Evolutionary conservation across 2,888 invertebrate species (phyloP).

Genomic region (Malthinus seriepunctatus): DNA sequence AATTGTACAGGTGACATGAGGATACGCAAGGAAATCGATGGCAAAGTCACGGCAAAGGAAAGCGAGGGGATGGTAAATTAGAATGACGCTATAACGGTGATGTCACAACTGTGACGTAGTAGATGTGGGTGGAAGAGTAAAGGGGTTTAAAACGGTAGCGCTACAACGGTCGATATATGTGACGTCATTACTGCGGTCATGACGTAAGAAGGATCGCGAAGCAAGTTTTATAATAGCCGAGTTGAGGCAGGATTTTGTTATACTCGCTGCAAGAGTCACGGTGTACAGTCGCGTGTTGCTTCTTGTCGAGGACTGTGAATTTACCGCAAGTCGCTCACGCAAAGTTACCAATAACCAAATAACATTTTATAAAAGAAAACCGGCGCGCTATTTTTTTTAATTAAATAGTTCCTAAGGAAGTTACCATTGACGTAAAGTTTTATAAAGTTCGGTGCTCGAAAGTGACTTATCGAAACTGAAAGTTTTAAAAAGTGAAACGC

Average conservation of each 20-base stretch:
- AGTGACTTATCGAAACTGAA: neutral
- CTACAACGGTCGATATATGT: constrained; percentile 46
- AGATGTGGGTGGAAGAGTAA: constrained; percentile 29
- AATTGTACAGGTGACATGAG: constrained; percentile 21
- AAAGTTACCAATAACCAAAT: constrained; percentile 29
- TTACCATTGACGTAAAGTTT: neutral
- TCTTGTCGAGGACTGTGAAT: constrained; percentile 36
- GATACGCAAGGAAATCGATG: constrained; percentile 29
- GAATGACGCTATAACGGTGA: constrained; percentile 36
- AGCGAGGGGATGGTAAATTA: constrained; percentile 1
- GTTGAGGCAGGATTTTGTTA: constrained; percentile 52
- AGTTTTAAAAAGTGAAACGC: neutral
- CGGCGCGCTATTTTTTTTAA: constrained; percentile 16
- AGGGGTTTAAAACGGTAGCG: constrained; percentile 38
- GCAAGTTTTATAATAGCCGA: constrained; percentile 51
- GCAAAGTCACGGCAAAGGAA: neutral
- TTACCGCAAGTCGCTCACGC: constrained; percentile 25
- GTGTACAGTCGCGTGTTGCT: constrained; percentile 44
- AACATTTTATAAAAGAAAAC: constrained; percentile 4
- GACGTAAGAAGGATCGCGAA: constrained; percentile 48
- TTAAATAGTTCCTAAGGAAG: neutral
- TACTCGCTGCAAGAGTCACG: constrained; percentile 45
- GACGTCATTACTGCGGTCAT: constrained; percentile 48
- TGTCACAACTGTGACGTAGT: constrained; percentile 24
- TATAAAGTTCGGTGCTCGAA: neutral